Evolutionary conservation across 1,140 invertebrate species (phyloP), one percentile per base, ranked within the genome.

Genomic region (Pseudomyrmex concolor): DNA sequence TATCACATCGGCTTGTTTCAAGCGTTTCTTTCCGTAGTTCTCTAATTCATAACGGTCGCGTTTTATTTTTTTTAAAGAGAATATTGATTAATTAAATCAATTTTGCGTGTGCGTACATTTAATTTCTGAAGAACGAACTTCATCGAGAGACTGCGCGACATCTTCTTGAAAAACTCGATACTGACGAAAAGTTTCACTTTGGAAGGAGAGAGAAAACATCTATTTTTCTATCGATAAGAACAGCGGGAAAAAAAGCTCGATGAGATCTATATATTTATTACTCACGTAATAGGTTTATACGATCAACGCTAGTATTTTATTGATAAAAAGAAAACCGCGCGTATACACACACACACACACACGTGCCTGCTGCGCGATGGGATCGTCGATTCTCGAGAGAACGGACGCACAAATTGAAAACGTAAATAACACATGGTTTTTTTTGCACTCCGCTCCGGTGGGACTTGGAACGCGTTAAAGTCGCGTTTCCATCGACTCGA

Each of bases 361-460:
- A 34, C 34, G 25, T 34, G 34, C 5, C 34, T 34, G 34, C 34
- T 19, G 4, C 22, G 22, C 43, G 19, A 17, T 2, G 12, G 10
- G 17, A 25, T 57, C 10, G 4, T 12, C 17, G 7, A 55, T 67
- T 67, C 19, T 78, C 54, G 2, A 22, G 63, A 57, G 60, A 2
- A 68, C 22, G 8, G n/a, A 5, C 10, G 43, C 34, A 22, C 22
- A 13, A 78, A 78, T 70, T 68, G 54, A 78, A 70, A 78, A 22
- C 76, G 12, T 70, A 78, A 70, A 78, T 78, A 59, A 78, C 57
- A 54, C 34, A 15, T 34, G 10, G 22, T 43, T 48, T 57, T 57
- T 57, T 70, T 25, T 54, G 3, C 34, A 68, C 51, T 22, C 9
- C 13, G n/a, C 17, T 48, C 51, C 51, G 15, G n/a, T 2, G 73